Evolutionary conservation across 2,113 vertebrate species (phyloP).

Genomic region (Pedionomus torquatus): DNA sequence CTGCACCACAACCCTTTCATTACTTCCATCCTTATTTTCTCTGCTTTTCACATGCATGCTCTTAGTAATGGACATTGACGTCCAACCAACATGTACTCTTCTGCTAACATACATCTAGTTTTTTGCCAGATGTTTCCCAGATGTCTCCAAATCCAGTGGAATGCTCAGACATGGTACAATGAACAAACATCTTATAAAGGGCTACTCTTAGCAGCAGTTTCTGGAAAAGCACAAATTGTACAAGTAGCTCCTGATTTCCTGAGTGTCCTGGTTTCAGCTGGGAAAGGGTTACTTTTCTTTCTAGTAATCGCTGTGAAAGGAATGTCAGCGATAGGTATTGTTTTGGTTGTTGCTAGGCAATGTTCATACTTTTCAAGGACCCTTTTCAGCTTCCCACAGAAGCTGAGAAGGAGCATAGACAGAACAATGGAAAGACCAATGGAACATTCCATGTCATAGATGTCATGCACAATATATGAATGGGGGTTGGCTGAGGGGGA

Average conservation of each 20-base stretch:
- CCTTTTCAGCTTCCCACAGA: not conserved
- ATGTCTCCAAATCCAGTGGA: not conserved
- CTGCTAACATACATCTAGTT: rapidly evolving
- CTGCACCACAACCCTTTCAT: not conserved
- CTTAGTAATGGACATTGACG: not conserved
- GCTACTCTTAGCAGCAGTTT: not conserved
- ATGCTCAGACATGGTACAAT: not conserved
- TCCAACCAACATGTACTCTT: not conserved
- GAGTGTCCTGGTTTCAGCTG: not conserved
- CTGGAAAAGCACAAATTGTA: not conserved
- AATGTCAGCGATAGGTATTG: not conserved
- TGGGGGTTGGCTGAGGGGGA: not conserved
- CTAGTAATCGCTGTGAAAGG: not conserved
- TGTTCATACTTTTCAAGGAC: not conserved
- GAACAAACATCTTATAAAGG: not conserved
- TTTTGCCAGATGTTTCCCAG: not conserved
- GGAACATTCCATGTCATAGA: not conserved
- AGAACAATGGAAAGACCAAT: not conserved
- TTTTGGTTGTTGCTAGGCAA: not conserved
- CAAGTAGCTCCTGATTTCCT: not conserved
- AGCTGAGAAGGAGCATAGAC: not conserved
- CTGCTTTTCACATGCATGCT: not conserved
- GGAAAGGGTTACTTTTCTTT: not conserved
- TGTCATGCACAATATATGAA: not conserved
- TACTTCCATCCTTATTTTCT: not conserved